Evolutionary conservation across 2,113 vertebrate genomes (phyloP), one percentile per base, ranked within the genome.

Genomic region (Trachemys scripta): DNA sequence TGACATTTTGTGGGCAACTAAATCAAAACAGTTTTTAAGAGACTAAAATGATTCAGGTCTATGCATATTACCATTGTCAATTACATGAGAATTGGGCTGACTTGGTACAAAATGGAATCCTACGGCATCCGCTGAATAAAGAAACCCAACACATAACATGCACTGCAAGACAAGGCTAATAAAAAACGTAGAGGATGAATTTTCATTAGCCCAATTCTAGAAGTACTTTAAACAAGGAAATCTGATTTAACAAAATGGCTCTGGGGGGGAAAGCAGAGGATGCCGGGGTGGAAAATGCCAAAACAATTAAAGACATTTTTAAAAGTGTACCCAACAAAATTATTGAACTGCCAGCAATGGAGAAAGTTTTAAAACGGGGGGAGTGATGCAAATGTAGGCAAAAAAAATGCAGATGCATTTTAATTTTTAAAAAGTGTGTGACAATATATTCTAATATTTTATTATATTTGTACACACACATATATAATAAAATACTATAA

Each of bases 1-100:
- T 91, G 98, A 97, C 97, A 98, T 97, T 98, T 98, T 98, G 97
- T 93, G 98, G 98, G 98, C 98, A 98, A 98, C 97, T 98, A 98
- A 95, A 96, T 98, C 95, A 98, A 98, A 96, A 97, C 98, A 88
- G 91, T 92, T 97, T 96, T 98, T 95, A 98, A 96, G 85, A 92
- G 90, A 97, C 94, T 97, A 93, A 98, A 97, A 94, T 97, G 97
- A 91, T 88, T 99, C 98, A 99, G 99, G 98, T 98, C 98, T 98
- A 95, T 98, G 97, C 89, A 97, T 95, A 96, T 94, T 97, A 98
- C 97, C 96, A 85, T 97, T 98, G 95, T 97, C 97, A 88, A 84
- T 59, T 65, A 81, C 0, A 22, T 90, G 91, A 95, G 84, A 96
- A 97, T 95, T 29, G 79, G 85, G 94, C 80, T 96, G 96, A 97